Evolutionary conservation across 2,797 vertebrate species (phyloP).

Genomic region (Rhinophrynus dorsalis): DNA sequence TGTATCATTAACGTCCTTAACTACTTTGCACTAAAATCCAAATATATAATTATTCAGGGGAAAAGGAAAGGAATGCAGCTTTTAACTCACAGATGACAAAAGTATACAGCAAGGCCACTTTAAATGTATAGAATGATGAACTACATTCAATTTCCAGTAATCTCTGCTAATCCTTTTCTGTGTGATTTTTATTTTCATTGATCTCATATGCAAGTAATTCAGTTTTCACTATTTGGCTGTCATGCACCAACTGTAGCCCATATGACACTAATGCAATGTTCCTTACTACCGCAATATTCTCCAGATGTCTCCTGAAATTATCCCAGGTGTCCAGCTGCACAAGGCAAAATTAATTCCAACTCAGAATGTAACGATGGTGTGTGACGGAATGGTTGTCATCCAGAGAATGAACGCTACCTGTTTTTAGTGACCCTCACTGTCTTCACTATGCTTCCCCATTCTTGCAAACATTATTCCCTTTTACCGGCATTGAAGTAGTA

Average conservation of each 20-base stretch:
- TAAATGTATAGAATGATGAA: background rate
- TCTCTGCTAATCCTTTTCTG: background rate
- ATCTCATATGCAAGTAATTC: background rate
- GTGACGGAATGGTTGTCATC: no score
- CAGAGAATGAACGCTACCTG: no score
- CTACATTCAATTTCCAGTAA: background rate
- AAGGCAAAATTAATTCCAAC: background rate
- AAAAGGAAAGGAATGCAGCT: background rate
- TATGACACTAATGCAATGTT: background rate
- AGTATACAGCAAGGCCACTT: background rate
- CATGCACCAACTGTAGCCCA: background rate
- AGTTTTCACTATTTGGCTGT: background rate
- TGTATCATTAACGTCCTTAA: background rate
- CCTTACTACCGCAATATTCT: background rate
- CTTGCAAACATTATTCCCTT: no score
- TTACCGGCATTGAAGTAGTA: no score
- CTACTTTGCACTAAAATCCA: no score
- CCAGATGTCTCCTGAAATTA: constrained; percentile 14
- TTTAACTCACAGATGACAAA: background rate
- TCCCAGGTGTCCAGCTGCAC: constrained; percentile 1
- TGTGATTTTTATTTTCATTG: no score
- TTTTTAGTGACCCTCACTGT: no score
- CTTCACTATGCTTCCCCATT: no score
- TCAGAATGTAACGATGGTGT: background rate
- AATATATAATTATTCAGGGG: background rate